Evolutionary conservation across 2,888 invertebrate species (phyloP), one percentile per base, ranked within the genome.

Genomic region (Standfussiana lucernea): DNA sequence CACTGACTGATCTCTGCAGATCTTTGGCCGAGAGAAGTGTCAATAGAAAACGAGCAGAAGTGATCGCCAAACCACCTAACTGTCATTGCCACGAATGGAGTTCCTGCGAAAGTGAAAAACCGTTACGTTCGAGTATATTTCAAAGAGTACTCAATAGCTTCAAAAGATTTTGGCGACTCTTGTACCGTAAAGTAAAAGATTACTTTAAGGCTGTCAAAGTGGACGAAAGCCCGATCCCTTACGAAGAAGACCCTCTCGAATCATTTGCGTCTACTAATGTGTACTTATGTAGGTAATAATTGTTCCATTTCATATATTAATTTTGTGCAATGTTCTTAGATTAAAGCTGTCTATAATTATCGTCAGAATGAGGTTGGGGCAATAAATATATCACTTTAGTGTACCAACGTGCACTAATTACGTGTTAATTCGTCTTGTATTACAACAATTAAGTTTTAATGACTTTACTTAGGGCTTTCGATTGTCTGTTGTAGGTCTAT

Each of bases 231-330:
- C 40, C 86, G 32, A 77, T 78, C 66, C 64, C 73, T 72, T 72
- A 82, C 67, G 77, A 87, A 69, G 89, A 91, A 69, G 89, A 91
- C 42, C 75, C 89, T 42, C 47, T 88, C 77, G 84, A 90, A 69
- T 81, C 88, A 64, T 89, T 91, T 80, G 82, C 89, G 71, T 93
- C 90, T 77, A 91, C 92, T 40, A 81, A 82, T 64, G 84, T 78
- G 83, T 95, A 95, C 91, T 87, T 95, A 93, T 93, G 95, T 96
- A 94, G 92, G 95, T 95, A 94, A 93, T 92, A 90, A 85, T 85
- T 85, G 84, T 86, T 88, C 83, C 79, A 73, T 79, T 77, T 80
- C 59, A 72, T 82, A 73, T 75, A 72, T 67, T 72, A 72, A 73
- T 79, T 79, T 74, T 69, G 65, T 75, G 53, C 77, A 75, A 75